Percentiles rank a stretch among this genome's conserved stretches.
These are phyloP conservation scores for Orchesella flavescens DNA, from an alignment of 2,888 invertebrate species.

Conservation along the genomic window DNA sequence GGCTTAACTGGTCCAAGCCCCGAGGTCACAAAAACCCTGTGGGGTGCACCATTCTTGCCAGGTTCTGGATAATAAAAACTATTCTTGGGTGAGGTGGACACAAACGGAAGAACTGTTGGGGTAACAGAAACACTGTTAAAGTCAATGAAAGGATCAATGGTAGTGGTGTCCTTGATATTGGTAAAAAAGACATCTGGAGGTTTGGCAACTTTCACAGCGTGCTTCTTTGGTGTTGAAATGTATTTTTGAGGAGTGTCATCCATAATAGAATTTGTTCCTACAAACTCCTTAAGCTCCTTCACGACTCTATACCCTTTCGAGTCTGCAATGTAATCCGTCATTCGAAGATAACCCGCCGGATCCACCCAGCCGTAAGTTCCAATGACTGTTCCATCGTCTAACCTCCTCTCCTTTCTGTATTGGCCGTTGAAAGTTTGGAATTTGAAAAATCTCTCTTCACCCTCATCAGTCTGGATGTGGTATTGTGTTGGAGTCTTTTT, in stretches of 20 bases:
- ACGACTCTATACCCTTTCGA: conserved; percentile 63
- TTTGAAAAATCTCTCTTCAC: conserved; percentile 91
- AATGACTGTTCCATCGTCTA: conserved; percentile 84
- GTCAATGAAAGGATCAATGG: conserved; percentile 40
- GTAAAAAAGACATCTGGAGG: conserved; percentile 55
- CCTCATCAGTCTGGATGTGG: conserved; percentile 94
- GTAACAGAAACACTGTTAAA: conserved; percentile 49
- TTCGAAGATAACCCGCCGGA: conserved; percentile 84
- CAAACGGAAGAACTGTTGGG: conserved; percentile 5
- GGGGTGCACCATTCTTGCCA: conserved; percentile 58
- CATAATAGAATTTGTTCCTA: conserved; percentile 69
- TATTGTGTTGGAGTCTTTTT: conserved; percentile 80
- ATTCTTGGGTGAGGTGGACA: conserved; percentile 40
- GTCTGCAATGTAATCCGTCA: conserved; percentile 88
- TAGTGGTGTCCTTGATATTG: conserved; percentile 46
- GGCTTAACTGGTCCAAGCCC: conserved; percentile 43
- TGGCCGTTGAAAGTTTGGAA: conserved; percentile 92
- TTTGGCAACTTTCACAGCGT: conserved; percentile 58
- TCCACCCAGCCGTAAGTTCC: conserved; percentile 93
- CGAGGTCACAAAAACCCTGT: conserved; percentile 51
- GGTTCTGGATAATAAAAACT: conserved; percentile 43
- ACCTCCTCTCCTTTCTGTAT: conserved; percentile 88
- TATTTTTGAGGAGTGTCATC: conserved; percentile 51
- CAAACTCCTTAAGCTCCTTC: conserved; percentile 69
- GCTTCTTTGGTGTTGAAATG: conserved; percentile 50